A percentile compares a stretch with the other conserved stretches of the same genome.
phyloP scores from a whole-genome alignment of 1,140 invertebrate genomes.

The Sipha flava region DNA sequence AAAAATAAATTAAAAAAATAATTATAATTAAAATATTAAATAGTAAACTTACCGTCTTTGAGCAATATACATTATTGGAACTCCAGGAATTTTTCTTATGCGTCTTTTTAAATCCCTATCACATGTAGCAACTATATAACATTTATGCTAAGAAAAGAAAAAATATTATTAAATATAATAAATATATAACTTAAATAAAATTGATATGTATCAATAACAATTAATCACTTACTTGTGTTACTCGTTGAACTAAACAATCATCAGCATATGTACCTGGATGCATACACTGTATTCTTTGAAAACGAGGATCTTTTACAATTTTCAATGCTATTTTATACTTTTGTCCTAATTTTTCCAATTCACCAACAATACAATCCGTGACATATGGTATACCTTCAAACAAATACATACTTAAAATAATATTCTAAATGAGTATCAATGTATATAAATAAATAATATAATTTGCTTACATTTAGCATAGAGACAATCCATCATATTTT shows the following conservation, averaged over 20 bases:
- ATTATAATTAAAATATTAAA: background rate
- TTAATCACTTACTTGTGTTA: slow-evolving; percentile 62
- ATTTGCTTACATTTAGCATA: slow-evolving; percentile 82
- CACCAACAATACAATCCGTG: slow-evolving; percentile 97
- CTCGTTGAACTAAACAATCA: slow-evolving; percentile 93
- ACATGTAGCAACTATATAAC: slow-evolving; percentile 98
- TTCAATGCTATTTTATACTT: slow-evolving; percentile 93
- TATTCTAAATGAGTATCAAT: background rate
- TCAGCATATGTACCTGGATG: slow-evolving; percentile 99
- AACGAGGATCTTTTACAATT: slow-evolving; percentile 91
- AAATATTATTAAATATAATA: slow-evolving; percentile 5
- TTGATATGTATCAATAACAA: background rate
- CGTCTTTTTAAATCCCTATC: slow-evolving; percentile 94
- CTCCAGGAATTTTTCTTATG: slow-evolving; percentile 96
- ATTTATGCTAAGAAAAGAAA: slow-evolving; percentile 75
- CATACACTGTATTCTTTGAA: slow-evolving; percentile 84
- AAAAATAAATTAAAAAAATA: background rate
- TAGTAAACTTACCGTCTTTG: slow-evolving; percentile 59
- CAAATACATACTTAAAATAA: background rate
- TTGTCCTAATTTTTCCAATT: slow-evolving; percentile 92
- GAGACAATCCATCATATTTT: slow-evolving; percentile 98
- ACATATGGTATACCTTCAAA: slow-evolving; percentile 80
- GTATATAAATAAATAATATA: background rate
- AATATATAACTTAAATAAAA: slow-evolving; percentile 16
- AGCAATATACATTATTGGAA: slow-evolving; percentile 96